These are phyloP conservation scores for Xylocampa areola DNA, from an alignment of 2,888 invertebrate species.

Conservation along the genomic window DNA sequence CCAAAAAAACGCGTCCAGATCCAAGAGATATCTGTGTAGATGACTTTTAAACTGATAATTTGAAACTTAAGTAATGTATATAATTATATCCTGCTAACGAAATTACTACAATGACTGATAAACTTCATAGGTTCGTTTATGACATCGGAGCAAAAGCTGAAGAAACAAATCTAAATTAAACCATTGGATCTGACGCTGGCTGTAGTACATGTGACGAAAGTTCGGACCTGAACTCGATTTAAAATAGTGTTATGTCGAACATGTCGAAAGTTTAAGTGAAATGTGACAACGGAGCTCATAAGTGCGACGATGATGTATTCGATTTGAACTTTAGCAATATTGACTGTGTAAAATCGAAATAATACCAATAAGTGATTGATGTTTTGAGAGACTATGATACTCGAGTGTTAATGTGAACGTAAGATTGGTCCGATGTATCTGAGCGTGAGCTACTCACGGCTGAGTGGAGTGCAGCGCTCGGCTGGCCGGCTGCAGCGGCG, in stretches of 20 bases:
- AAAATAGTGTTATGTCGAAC: no score
- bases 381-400: constrained; percentile 18
- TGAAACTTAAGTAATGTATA: not conserved
- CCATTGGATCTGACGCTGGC: no score
- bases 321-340: not conserved
- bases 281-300: no score
- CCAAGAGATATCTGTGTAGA: constrained; percentile 95
- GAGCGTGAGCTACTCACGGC: constrained; percentile 35
- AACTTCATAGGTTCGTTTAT: no score
- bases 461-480: constrained; percentile 37
- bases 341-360: not conserved
- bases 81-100: no score
- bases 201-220: no score
- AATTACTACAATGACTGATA: no score
- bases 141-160: no score
- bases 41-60: constrained; percentile 63
- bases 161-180: no score
- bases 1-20: constrained; percentile 95
- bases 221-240: no score
- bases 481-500: constrained; percentile 27
- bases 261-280: not conserved
- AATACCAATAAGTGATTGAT: constrained; percentile 13
- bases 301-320: no score
- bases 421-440: constrained; percentile 31
- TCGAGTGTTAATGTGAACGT: constrained; percentile 32